Evolutionary conservation across 1,140 invertebrate genomes (phyloP), one percentile per base, ranked within the genome.

Genomic region (Lethrus apterus): DNA sequence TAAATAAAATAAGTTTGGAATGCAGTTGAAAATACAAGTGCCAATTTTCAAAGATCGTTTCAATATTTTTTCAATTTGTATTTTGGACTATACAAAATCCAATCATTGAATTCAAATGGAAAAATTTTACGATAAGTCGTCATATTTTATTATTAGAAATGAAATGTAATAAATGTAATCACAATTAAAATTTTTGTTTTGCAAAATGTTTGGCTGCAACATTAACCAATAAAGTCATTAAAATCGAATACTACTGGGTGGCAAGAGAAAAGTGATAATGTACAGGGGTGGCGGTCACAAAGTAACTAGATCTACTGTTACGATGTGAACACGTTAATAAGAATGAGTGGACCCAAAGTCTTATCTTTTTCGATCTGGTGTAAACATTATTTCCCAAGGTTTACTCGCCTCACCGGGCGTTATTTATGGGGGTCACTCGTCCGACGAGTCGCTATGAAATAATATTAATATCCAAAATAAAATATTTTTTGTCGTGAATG

Each of bases 291-390:
- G 35, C 35, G 35, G 35, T 21, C 20, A 11, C 18, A 11, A 7
- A 21, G 35, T 38, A 38, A 38, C 35, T 38, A 23, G 35, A 38
- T 38, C 9, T 38, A 38, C 35, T 8, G 35, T 52, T 51, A 43
- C 45, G 46, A 54, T 54, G 51, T 54, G 48, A 54, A 54, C 51
- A 50, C 44, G 47, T 54, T 54, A 54, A 54, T 54, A 54, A 54
- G 45, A 48, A 42, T 51, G 49, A 48, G 48, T 51, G 46, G 52
- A 51, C 52, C 49, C 52, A 54, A 54, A 54, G 48, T 51, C 52
- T 54, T 54, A 54, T 54, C 52, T 54, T 4, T 51, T 46, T 51
- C 11, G 41, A 54, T 54, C 51, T 54, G n/a, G 45, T 54, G 48
- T 54, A 54, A 51, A 54, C 52, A 51, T 48, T 45, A 51, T 54